phyloP scores from a whole-genome alignment of 1,140 invertebrate species.

The Drosophila rhopaloa region DNA sequence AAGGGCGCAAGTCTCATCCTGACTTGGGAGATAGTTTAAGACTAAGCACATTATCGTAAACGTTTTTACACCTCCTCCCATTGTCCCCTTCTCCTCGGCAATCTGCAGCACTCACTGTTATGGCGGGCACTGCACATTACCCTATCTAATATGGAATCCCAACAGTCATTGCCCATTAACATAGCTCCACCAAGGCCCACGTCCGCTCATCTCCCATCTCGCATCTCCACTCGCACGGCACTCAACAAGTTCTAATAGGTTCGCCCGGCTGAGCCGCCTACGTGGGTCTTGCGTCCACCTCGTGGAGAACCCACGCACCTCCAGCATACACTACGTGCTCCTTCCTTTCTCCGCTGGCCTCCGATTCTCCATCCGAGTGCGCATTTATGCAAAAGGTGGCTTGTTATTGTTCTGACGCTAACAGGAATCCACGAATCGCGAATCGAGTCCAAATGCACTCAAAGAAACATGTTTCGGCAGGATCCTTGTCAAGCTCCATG shows the following conservation, averaged over 20 bases:
- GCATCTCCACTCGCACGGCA: constrained; percentile 52
- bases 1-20: neutral
- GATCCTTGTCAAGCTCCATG: too few relatives aligned
- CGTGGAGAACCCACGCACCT: constrained; percentile 50
- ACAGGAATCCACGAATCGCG: constrained; percentile 15
- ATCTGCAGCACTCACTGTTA: constrained; percentile 53
- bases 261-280: constrained; percentile 31
- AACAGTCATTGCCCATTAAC: constrained; percentile 78
- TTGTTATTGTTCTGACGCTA: constrained; percentile 75
- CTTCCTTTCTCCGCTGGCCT: neutral
- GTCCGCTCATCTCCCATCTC: constrained; percentile 39
- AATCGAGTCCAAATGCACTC: constrained; percentile 14
- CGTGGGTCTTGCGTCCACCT: constrained; percentile 32
- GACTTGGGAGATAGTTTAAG: constrained; percentile 19
- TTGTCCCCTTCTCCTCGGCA: constrained; percentile 3
- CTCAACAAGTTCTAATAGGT: constrained; percentile 77
- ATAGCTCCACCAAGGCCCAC: constrained; percentile 58
- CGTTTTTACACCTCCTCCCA: constrained; percentile 34
- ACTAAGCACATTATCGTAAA: constrained; percentile 49
- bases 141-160: constrained; percentile 73
- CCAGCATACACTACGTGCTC: neutral
- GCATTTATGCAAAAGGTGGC: constrained; percentile 80
- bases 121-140: constrained; percentile 54
- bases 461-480: neutral
- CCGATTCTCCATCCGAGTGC: constrained; percentile 13